These are phyloP conservation scores for Psittacus erithacus DNA, from an alignment of 2,113 vertebrate species.

Conservation along the genomic window DNA sequence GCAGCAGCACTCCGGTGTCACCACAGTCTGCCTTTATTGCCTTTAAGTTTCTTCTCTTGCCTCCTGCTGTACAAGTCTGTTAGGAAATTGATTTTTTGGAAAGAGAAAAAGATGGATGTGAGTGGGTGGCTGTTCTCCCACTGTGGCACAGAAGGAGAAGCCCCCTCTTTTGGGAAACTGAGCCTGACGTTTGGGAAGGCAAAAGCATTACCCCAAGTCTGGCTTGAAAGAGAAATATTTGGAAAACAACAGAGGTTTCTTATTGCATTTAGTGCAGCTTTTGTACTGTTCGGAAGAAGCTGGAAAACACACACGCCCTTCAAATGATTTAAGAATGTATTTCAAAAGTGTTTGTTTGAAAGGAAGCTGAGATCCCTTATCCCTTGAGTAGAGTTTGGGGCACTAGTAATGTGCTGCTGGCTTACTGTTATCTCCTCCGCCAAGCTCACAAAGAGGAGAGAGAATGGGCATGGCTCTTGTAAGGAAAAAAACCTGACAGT, in stretches of 20 bases:
- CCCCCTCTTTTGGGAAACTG: neutral
- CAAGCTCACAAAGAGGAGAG: constrained; percentile 35
- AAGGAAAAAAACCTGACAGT: constrained; percentile 46
- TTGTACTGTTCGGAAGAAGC: neutral
- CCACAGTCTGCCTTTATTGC: neutral
- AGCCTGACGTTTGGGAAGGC: neutral
- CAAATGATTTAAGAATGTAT: neutral
- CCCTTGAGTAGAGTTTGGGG: neutral
- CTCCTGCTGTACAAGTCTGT: neutral
- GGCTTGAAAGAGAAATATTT: neutral
- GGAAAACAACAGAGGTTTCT: neutral
- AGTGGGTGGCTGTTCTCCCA: neutral
- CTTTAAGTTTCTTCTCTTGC: neutral
- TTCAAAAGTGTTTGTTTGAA: neutral
- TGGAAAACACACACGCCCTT: neutral
- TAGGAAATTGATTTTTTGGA: neutral
- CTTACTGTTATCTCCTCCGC: neutral
- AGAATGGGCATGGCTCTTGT: constrained; percentile 41
- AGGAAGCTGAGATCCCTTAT: constrained; percentile 1
- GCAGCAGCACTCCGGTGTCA: neutral
- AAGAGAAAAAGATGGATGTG: neutral
- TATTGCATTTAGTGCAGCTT: neutral
- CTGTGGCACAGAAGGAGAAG: neutral
- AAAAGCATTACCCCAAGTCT: neutral
- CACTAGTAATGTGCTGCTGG: neutral